These are phyloP conservation scores for Zootermopsis nevadensis DNA, from an alignment of 2,888 invertebrate species.

Conservation along the genomic window DNA sequence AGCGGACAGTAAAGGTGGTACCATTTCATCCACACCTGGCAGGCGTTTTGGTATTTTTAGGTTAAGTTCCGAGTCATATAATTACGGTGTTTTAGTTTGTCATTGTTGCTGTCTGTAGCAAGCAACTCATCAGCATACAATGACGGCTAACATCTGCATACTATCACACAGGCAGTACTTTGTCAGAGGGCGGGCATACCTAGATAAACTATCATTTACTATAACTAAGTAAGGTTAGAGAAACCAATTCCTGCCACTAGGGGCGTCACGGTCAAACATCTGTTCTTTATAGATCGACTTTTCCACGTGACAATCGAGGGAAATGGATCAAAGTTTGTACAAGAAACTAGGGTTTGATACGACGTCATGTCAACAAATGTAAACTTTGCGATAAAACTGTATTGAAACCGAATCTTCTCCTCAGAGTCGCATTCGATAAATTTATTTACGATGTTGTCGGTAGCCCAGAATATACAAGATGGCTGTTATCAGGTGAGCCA, in stretches of 20 bases:
- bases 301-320: conserved; percentile 2
- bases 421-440: too few species aligned
- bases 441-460: too few species aligned
- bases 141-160: conserved; percentile 10
- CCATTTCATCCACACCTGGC: conserved; percentile 39
- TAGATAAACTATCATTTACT: conserved; percentile 38
- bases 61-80: conserved; percentile 36
- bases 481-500: too few species aligned
- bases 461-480: too few species aligned
- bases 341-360: neutral
- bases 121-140: conserved; percentile 45
- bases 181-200: conserved; percentile 16
- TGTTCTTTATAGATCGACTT: neutral
- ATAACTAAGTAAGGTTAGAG: conserved; percentile 37
- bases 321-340: neutral
- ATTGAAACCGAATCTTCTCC: too few species aligned
- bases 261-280: conserved; percentile 12
- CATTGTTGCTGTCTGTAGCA: conserved; percentile 32
- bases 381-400: too few species aligned
- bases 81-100: conserved; percentile 37
- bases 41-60: conserved; percentile 43
- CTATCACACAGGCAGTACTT: conserved; percentile 8
- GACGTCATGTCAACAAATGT: too few species aligned
- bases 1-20: neutral
- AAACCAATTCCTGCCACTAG: conserved; percentile 20